These are phyloP conservation scores for Cephalopterus ornatus DNA, from an alignment of 2,113 vertebrate genomes.

Conservation along the genomic window DNA sequence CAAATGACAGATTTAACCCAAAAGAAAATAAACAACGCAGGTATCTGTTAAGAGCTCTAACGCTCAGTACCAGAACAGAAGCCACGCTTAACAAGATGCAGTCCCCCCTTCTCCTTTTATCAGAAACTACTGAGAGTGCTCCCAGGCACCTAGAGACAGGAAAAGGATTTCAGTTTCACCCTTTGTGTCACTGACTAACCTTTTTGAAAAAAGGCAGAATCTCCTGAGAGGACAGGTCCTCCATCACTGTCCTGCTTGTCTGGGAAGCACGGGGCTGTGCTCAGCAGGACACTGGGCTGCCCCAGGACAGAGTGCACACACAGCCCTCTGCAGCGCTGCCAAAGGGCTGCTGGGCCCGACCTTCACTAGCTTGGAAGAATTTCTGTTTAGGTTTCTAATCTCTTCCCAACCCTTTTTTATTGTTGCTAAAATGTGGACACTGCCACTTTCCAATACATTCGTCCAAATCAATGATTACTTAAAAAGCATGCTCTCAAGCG, in stretches of 20 bases:
- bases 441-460: not conserved
- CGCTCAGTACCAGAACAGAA: not conserved
- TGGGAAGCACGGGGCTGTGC: not conserved
- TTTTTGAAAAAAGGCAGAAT: not conserved
- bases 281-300: not conserved
- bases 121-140: not conserved
- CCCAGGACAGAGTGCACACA: fast-evolving
- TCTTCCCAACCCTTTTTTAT: not conserved
- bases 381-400: not conserved
- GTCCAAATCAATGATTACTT: not conserved
- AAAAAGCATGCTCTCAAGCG: not conserved
- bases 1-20: not conserved
- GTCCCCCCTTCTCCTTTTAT: not conserved
- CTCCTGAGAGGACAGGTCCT: not conserved
- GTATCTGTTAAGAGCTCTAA: not conserved
- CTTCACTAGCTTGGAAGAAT: not conserved
- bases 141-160: not conserved
- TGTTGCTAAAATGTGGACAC: not conserved
- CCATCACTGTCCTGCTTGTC: not conserved
- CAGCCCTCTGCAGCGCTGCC: not conserved
- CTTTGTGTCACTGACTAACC: not conserved
- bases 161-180: not conserved
- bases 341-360: fast-evolving
- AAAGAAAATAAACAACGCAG: not conserved
- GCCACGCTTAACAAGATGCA: not conserved